phyloP scores from a whole-genome alignment of 2,113 vertebrate species.

The Eidolon helvum region DNA sequence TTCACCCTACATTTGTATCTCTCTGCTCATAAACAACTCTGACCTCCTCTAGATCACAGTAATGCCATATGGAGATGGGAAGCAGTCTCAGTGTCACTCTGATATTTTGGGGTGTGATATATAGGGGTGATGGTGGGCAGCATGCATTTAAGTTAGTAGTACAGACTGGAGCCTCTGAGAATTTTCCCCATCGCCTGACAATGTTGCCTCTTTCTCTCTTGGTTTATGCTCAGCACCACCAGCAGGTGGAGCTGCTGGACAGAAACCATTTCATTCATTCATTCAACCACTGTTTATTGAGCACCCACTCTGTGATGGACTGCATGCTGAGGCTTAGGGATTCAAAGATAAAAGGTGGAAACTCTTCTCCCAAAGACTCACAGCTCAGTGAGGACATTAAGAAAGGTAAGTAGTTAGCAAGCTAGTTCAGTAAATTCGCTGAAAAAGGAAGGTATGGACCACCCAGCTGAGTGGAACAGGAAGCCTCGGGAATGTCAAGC shows the following conservation, averaged over 20 bases:
- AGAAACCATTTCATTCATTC: background rate
- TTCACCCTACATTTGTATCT: background rate
- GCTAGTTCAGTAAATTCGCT: background rate
- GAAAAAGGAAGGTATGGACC: background rate
- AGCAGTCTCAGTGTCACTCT: background rate
- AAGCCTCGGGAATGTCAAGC: background rate
- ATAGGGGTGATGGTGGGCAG: background rate
- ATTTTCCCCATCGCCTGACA: background rate
- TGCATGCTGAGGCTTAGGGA: background rate
- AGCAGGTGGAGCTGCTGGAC: background rate
- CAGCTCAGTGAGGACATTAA: background rate
- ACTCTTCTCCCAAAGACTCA: background rate
- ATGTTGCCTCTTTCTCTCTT: background rate
- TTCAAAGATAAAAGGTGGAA: background rate
- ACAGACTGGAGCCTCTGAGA: background rate
- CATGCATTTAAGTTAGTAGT: background rate
- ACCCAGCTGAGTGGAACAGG: background rate
- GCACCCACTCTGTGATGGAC: background rate
- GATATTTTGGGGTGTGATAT: background rate
- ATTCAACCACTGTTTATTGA: background rate
- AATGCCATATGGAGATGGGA: background rate
- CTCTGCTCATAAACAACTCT: background rate
- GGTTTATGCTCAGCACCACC: background rate
- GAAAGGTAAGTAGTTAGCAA: background rate
- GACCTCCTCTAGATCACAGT: background rate